phyloP scores from a whole-genome alignment of 2,113 vertebrate species.

The Scatophagus argus region DNA sequence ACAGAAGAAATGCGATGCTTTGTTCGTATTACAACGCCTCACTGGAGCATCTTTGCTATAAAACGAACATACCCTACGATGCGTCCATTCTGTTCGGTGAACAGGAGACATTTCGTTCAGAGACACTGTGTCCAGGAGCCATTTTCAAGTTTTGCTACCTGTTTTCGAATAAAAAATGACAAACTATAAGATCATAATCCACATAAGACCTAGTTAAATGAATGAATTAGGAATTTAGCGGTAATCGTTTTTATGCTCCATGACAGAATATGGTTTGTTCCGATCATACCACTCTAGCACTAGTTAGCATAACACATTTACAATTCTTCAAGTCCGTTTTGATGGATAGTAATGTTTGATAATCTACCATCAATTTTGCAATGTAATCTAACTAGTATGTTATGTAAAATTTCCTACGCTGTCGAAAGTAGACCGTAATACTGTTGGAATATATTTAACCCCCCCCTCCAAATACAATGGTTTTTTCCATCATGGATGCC shows the following conservation, averaged over 20 bases:
- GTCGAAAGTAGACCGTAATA: not conserved
- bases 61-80: conserved; percentile 40
- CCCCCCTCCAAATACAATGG: conserved; percentile 49
- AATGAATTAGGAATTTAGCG: fast-evolving
- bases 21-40: not conserved
- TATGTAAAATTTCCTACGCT: fast-evolving
- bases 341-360: not conserved
- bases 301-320: fast-evolving
- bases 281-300: conserved; percentile 54
- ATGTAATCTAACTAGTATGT: not conserved
- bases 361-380: fast-evolving
- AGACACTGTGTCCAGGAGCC: not conserved
- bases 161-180: not conserved
- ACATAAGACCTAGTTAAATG: fast-evolving
- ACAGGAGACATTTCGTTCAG: not conserved
- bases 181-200: fast-evolving
- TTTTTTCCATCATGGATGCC: conserved; percentile 78
- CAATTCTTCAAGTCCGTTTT: fast-evolving
- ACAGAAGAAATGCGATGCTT: fast-evolving
- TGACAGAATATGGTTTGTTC: conserved; percentile 50
- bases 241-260: fast-evolving
- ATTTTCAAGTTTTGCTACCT: fast-evolving
- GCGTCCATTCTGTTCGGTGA: conserved; percentile 16
- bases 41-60: fast-evolving
- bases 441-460: not conserved